Conservation (phyloP, 2,113 vertebrate species). For the Taurulus bubalis region DNA sequence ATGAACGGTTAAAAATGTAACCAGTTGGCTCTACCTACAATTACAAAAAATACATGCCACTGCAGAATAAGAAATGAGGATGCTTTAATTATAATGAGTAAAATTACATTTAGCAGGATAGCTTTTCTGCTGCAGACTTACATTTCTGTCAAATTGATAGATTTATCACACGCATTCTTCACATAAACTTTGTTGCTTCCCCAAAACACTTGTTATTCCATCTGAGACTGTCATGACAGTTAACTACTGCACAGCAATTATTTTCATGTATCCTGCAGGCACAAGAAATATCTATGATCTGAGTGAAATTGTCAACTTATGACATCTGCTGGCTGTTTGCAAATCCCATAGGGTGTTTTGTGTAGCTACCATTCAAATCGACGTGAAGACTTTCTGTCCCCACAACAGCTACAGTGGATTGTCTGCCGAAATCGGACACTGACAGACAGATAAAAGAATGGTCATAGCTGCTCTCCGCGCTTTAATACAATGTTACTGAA, state of each 20-base stretch:
- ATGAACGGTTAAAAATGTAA: no score
- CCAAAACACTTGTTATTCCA: neutral
- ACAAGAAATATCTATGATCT: neutral
- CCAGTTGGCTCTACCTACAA: neutral
- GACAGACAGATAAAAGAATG: neutral
- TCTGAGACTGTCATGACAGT: neutral
- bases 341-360: neutral
- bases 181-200: neutral
- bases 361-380: neutral
- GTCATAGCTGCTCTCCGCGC: neutral
- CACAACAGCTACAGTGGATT: neutral
- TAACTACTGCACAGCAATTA: neutral
- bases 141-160: neutral
- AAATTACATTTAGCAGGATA: neutral
- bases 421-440: neutral
- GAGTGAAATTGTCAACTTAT: constrained; percentile 9
- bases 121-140: neutral
- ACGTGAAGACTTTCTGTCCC: neutral
- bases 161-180: neutral
- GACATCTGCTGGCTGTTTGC: constrained; percentile 23
- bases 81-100: neutral
- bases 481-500: neutral
- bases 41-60: neutral
- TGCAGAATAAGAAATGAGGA: neutral
- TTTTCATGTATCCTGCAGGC: neutral